phyloP scores from a whole-genome alignment of 2,797 vertebrate species.

The Carcharodon carcharias region DNA sequence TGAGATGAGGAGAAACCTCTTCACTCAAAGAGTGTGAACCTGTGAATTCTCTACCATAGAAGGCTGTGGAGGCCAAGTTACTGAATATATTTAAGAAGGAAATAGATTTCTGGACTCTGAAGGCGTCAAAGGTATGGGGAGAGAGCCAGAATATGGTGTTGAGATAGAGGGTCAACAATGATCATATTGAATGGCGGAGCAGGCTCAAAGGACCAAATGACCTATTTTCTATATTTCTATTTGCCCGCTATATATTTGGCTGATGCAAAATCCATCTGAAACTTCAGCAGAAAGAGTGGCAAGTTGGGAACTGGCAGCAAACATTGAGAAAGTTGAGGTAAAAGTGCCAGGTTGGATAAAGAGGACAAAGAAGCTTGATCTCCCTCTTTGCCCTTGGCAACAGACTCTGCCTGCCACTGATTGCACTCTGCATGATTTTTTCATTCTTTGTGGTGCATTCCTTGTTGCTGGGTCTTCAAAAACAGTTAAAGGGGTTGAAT shows the following conservation, averaged over 20 bases:
- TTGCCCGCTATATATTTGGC: not conserved
- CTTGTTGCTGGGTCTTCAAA: not conserved
- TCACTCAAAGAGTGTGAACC: no score
- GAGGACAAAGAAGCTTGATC: not conserved
- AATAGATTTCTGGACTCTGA: no score
- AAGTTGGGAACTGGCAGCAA: not conserved
- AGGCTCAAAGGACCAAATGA: no score
- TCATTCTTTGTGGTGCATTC: not conserved
- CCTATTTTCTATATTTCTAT: no score
- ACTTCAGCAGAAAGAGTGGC: not conserved
- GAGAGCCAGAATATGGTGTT: no score
- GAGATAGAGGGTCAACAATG: no score
- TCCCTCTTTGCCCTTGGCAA: not conserved
- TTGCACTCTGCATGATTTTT: not conserved
- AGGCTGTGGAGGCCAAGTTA: no score
- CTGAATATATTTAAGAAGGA: no score
- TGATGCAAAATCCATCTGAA: not conserved
- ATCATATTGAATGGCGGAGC: no score
- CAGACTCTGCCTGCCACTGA: not conserved
- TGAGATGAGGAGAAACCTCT: no score
- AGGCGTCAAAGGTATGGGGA: no score
- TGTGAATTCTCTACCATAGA: no score
- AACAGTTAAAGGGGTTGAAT: not conserved
- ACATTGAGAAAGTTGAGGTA: not conserved
- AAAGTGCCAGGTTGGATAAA: not conserved